These are phyloP conservation scores for Aphidius gifuensis DNA, from an alignment of 1,140 invertebrate genomes.

Conservation along the genomic window DNA sequence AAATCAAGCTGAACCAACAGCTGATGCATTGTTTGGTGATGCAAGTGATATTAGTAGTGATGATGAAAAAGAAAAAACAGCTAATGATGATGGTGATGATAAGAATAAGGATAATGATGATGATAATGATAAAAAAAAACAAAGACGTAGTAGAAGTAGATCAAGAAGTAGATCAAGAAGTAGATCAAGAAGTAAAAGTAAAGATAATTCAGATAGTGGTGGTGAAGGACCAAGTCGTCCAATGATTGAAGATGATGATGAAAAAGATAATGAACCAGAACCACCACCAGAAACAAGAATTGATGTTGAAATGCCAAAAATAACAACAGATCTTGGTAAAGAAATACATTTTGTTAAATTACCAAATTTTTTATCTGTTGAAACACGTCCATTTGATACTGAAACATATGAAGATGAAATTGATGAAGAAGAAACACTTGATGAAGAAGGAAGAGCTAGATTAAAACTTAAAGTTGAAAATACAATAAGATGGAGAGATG, in stretches of 20 bases:
- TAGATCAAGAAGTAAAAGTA: conserved; percentile 43
- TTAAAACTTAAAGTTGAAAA: conserved; percentile 95
- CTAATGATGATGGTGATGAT: conserved; percentile 45
- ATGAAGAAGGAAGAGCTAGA: conserved; percentile 94
- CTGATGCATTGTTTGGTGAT: conserved; percentile 87
- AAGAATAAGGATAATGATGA: conserved; percentile 41
- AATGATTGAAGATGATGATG: conserved; percentile 60
- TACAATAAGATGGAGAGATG: conserved; percentile 93
- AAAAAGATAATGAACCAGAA: conserved; percentile 72
- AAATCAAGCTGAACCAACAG: conserved; percentile 57
- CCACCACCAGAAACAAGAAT: conserved; percentile 88
- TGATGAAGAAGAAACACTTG: conserved; percentile 96
- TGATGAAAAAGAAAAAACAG: conserved; percentile 63
- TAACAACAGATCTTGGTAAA: conserved; percentile 85
- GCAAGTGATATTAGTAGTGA: conserved; percentile 87
- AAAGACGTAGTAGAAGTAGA: conserved; percentile 42
- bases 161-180: conserved; percentile 43
- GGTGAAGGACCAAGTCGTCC: conserved; percentile 43
- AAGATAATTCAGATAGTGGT: conserved; percentile 46
- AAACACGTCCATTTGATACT: conserved; percentile 90
- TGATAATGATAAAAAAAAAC: conserved; percentile 44
- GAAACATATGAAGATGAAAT: conserved; percentile 98
- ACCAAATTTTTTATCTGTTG: conserved; percentile 89
- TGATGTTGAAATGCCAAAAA: conserved; percentile 95
- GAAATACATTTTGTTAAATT: conserved; percentile 94